phyloP scores from a whole-genome alignment of 2,888 invertebrate genomes.

The Chesias legatella region DNA sequence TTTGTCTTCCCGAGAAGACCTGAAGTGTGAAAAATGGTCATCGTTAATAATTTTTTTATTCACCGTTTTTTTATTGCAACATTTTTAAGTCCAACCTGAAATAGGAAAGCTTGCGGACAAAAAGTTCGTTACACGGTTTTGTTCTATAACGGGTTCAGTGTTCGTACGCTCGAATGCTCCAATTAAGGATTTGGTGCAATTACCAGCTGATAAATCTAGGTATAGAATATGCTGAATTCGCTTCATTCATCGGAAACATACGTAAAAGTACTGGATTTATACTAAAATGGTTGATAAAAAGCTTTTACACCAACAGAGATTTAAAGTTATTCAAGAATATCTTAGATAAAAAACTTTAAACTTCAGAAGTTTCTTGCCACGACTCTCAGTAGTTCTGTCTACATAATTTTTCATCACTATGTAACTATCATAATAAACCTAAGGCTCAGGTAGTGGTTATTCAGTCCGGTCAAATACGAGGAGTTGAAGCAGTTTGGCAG shows the following conservation, averaged over 20 bases:
- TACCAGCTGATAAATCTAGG: constrained; percentile 31
- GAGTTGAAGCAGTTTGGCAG: no score
- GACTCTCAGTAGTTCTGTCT: no score
- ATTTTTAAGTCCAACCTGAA: constrained; percentile 74
- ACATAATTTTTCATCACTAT: no score
- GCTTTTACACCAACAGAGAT: no score
- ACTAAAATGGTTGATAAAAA: no score
- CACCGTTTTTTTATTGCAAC: constrained; percentile 61
- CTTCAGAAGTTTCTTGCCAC: no score
- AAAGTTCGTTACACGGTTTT: constrained; percentile 58
- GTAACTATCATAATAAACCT: no score
- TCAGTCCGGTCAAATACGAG: no score
- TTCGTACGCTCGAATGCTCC: constrained; percentile 35
- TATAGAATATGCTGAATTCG: constrained; percentile 39
- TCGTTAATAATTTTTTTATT: constrained; percentile 56
- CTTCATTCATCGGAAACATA: constrained; percentile 38
- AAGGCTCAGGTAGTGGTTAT: no score
- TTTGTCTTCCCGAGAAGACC: constrained; percentile 82
- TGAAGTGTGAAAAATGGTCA: constrained; percentile 80
- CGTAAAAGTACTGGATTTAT: no score
- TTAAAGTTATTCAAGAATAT: no score
- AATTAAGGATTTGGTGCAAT: constrained; percentile 60
- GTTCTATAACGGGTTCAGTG: constrained; percentile 26
- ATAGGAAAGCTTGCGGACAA: constrained; percentile 75
- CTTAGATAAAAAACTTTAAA: no score